These are phyloP conservation scores for Yponomeuta cagnagella DNA, from an alignment of 2,888 invertebrate genomes.

Conservation along the genomic window DNA sequence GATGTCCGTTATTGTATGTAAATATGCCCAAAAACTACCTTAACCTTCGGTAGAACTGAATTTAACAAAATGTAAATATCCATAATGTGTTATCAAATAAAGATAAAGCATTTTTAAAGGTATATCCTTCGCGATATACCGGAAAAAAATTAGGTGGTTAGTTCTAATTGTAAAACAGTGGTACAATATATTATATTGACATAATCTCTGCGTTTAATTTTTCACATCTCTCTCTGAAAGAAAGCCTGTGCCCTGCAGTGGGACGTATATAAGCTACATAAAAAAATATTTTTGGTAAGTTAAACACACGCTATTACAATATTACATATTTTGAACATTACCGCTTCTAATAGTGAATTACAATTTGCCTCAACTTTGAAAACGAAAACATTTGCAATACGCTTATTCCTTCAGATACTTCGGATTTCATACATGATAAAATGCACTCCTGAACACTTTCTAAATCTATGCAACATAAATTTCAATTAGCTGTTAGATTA, in stretches of 20 bases:
- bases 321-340: not conserved
- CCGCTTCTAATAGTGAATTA: too few species aligned
- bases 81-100: not conserved
- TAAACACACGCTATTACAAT: not conserved
- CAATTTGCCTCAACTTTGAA: too few species aligned
- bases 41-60: not conserved
- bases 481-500: too few species aligned
- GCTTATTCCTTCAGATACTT: too few species aligned
- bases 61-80: constrained; percentile 15
- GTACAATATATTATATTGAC: constrained; percentile 33
- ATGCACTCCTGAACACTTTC: too few species aligned
- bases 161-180: constrained; percentile 18
- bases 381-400: too few species aligned
- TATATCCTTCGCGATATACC: constrained; percentile 18
- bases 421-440: too few species aligned
- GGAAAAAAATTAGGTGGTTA: constrained; percentile 7
- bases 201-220: constrained; percentile 20
- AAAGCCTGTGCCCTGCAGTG: too few species aligned
- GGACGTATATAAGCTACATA: too few species aligned
- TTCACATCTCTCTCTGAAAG: not conserved
- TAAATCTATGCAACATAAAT: too few species aligned
- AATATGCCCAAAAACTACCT: not conserved
- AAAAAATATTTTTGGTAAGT: not conserved
- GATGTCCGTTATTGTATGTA: not conserved
- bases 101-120: constrained; percentile 10